Evolutionary conservation across 2,797 vertebrate species (phyloP).

Genomic region (Sebastes dallii): DNA sequence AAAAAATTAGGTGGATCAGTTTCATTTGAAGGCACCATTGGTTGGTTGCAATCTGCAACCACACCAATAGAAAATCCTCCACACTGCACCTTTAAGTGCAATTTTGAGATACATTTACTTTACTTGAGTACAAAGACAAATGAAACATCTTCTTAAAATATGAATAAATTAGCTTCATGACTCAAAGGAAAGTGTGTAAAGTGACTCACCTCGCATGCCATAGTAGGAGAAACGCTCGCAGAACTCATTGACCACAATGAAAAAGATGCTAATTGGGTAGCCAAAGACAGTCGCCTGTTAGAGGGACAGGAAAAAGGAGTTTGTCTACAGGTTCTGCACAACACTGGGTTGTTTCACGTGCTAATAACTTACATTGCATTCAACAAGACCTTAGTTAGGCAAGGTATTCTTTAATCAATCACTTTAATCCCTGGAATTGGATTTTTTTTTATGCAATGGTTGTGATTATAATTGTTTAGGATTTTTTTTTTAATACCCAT

Average conservation of each 20-base stretch:
- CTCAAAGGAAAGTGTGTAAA: background rate
- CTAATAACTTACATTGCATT: background rate
- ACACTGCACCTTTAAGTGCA: too few species aligned
- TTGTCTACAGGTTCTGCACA: background rate
- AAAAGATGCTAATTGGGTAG: constrained; percentile 92
- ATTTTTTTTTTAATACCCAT: background rate
- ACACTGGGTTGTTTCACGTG: background rate
- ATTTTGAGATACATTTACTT: too few species aligned
- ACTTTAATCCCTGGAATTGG: background rate
- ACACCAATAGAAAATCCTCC: too few species aligned
- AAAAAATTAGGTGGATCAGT: background rate
- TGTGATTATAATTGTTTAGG: background rate
- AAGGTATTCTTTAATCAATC: background rate
- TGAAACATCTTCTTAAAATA: background rate
- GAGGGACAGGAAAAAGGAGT: background rate
- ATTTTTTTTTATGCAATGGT: background rate
- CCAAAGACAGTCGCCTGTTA: constrained; percentile 66
- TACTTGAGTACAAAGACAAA: background rate
- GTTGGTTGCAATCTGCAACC: too few species aligned
- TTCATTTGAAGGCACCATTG: too few species aligned
- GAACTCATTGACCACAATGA: constrained; percentile 95
- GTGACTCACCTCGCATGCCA: constrained; percentile 91
- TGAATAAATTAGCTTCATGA: background rate
- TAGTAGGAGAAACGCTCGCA: constrained; percentile 97
- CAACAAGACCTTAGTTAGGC: background rate